Evolutionary conservation across 2,888 invertebrate species (phyloP), one percentile per base, ranked within the genome.

Genomic region (Nemurella pictetii): DNA sequence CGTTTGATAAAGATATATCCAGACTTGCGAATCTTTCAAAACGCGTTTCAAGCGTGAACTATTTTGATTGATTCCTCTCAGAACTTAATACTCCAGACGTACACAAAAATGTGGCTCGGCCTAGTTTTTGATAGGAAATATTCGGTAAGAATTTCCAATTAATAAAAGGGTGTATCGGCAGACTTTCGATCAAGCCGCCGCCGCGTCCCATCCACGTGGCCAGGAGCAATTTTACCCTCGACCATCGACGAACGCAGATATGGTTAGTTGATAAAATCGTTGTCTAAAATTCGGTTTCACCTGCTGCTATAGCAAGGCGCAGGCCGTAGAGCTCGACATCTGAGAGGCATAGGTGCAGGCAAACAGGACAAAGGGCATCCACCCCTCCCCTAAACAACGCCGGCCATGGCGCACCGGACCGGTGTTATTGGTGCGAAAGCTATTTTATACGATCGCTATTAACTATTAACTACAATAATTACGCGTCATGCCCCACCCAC

Each of bases 391-490:
- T 28, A 55, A 20, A 55, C 55, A 55, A 55, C 20, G 32, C 32
- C 32, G 9, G 32, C 32, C 32, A 20, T 55, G 55, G 15, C 55
- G 55, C 2, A 2, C 55, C 55, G 55, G 55, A 12, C 35, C 1
- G 25, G 32, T 82, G 86, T 84, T 80, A 86, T 85, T 86, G 86
- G 86, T 86, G 86, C 86, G 86, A 86, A 86, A 85, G 85, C 84
- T 80, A 84, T 86, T 86, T 85, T 84, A 73, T 84, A 80, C 84
- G 78, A 86, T 86, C 86, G 85, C 85, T 86, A 86, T 86, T 86
- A 86, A 86, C 84, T 85, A 86, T 85, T 86, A 86, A 86, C 84
- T 86, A 86, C 86, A 86, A 86, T 86, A 86, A 86, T 85, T 80
- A 85, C 80, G 82, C 80, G 81, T 80, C 82, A 55, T 55, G 86